These are phyloP conservation scores for Platycnemis pennipes DNA, from an alignment of 2,888 invertebrate genomes.

Conservation along the genomic window DNA sequence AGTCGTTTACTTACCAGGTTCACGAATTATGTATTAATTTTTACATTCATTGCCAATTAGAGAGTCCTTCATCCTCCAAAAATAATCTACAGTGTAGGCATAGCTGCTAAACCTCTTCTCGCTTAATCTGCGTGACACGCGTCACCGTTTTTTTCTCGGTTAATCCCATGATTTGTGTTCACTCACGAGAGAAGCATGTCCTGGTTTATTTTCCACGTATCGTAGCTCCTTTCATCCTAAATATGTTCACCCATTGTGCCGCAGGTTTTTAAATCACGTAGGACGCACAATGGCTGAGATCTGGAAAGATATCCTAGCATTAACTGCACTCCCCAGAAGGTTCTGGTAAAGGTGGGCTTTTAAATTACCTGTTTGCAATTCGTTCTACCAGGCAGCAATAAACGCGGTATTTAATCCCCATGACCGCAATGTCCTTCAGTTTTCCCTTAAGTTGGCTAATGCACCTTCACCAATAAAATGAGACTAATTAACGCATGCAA, in stretches of 20 bases:
- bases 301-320: not conserved
- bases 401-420: too few relatives aligned
- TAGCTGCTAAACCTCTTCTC: not conserved
- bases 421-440: too few relatives aligned
- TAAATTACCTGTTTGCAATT: too few relatives aligned
- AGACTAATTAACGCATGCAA: too few relatives aligned
- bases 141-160: not conserved
- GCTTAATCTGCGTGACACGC: slow-evolving; percentile 16
- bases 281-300: not conserved
- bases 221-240: not conserved
- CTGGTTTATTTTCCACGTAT: not conserved
- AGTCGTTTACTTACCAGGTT: not conserved
- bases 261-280: not conserved
- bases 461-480: too few relatives aligned
- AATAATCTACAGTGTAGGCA: not conserved
- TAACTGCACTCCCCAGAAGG: not conserved
- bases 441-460: too few relatives aligned
- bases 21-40: not conserved
- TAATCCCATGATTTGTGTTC: slow-evolving; percentile 52
- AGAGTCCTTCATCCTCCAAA: not conserved
- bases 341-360: too few relatives aligned
- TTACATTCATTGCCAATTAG: slow-evolving; percentile 28
- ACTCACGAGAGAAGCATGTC: not conserved
- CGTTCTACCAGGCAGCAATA: too few relatives aligned
- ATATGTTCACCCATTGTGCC: not conserved